Evolutionary conservation across 2,113 vertebrate species (phyloP), one percentile per base, ranked within the genome.

Genomic region (Climacteris rufus): DNA sequence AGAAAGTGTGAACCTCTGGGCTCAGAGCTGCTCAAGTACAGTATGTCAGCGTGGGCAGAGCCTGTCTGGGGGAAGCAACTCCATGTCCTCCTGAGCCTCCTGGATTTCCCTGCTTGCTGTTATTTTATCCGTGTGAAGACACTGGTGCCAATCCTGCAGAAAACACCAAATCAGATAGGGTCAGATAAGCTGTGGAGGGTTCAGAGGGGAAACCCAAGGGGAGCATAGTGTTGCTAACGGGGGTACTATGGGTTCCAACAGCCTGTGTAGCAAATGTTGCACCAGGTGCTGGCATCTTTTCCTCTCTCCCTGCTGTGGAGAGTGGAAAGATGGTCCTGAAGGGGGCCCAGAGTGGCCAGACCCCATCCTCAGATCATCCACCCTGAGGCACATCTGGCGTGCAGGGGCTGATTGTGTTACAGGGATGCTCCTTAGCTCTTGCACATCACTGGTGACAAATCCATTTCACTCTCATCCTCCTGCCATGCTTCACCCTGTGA

Each of bases 41-140:
- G 23, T 13, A 10, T 0, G 1, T 12, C 11, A 13, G 15, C 1
- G 1, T 0, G 0, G 39, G 56, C 72, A 45, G 81, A 64, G 39
- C 14, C 39, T 35, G 27, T 9, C 64, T 7, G 30, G n/a, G 52
- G 33, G 27, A 33, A 56, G 5, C 1, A 2, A 18, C 9, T 74
- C 54, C 31, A 9, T 6, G 59, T 0, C 0, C 1, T 35, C 24
- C 33, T 31, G n/a, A 40, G 15, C 15, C 10, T 76, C 27, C 22
- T 30, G 53, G 47, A 18, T 80, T 79, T 68, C 16, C 52, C 7
- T 2, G 0, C 6, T 68, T 28, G n/a, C 24, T 30, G 20, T 87
- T 70, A 94, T 33, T 95, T 96, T 84, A 83, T 66, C 28, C 92
- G 54, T 10, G 82, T 90, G 90, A 97, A 97, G 61, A 35, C 3